Evolutionary conservation across 1,140 invertebrate genomes (phyloP).

Genomic region (Bombus pyrosoma): DNA sequence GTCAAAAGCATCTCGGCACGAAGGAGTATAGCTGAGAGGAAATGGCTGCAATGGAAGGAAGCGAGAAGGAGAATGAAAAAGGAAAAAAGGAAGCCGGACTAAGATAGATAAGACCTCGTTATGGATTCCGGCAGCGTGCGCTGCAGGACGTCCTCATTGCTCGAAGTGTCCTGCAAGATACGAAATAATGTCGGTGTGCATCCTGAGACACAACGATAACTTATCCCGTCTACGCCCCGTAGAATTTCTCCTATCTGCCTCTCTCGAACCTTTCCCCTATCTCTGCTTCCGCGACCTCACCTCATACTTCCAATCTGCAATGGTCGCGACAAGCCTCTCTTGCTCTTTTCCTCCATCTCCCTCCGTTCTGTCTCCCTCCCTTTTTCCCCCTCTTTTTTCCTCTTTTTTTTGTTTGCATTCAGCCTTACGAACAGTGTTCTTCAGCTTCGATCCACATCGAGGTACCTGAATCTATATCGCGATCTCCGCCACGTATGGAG

Average conservation of each 20-base stretch:
- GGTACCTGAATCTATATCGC: constrained; percentile 9
- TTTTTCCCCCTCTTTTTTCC: fast-evolving
- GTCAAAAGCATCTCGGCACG: not conserved
- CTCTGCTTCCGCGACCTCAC: constrained; percentile 65
- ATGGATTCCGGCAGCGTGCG: constrained; percentile 71
- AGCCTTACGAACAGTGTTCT: not conserved
- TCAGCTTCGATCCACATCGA: not conserved
- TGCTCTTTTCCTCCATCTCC: not conserved
- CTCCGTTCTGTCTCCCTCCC: not conserved
- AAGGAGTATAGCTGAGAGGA: not conserved
- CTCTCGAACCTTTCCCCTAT: constrained; percentile 56
- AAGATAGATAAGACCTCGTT: constrained; percentile 76
- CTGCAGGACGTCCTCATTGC: constrained; percentile 77
- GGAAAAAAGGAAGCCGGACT: constrained; percentile 46
- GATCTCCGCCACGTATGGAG: not conserved
- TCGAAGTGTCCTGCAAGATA: constrained; percentile 76
- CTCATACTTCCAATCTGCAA: constrained; percentile 63
- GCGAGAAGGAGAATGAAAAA: not conserved
- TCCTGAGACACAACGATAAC: constrained; percentile 71
- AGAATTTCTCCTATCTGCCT: constrained; percentile 60
- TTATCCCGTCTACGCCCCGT: constrained; percentile 73
- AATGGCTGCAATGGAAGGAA: not conserved
- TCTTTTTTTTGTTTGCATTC: no score
- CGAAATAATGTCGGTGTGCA: constrained; percentile 72
- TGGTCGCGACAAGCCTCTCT: constrained; percentile 56